Conservation (phyloP, 2,888 invertebrate genomes). For the Xestia sexstrigata region DNA sequence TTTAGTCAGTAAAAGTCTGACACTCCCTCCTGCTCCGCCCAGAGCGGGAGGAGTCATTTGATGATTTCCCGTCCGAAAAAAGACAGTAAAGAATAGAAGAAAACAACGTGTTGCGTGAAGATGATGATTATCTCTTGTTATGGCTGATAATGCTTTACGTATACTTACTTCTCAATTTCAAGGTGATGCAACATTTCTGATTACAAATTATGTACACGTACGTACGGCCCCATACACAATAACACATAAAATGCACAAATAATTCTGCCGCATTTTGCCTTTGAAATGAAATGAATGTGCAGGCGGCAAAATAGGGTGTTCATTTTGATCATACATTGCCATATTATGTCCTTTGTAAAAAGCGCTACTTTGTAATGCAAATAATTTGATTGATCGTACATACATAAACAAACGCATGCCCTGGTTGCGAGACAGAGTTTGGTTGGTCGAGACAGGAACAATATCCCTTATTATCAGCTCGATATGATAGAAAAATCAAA, state of each 20-base stretch:
- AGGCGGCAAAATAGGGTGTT: constrained; percentile 6
- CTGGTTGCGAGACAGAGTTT: not conserved
- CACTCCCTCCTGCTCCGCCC: too few relatives aligned
- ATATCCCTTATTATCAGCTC: too few relatives aligned
- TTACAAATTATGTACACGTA: not conserved
- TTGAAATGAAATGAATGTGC: constrained; percentile 31
- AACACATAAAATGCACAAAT: constrained; percentile 23
- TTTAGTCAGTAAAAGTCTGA: too few relatives aligned
- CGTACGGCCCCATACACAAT: not conserved
- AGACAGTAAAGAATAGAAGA: too few relatives aligned
- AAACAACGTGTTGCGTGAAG: too few relatives aligned
- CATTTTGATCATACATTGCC: constrained; percentile 16
- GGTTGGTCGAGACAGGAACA: not conserved
- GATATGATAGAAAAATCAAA: too few relatives aligned
- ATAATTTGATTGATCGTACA: constrained; percentile 16
- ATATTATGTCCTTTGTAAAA: constrained; percentile 25
- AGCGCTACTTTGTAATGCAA: constrained; percentile 36
- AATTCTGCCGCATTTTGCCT: constrained; percentile 2
- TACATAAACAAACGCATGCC: constrained; percentile 5
- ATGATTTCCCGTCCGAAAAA: too few relatives aligned
- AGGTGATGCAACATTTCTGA: not conserved
- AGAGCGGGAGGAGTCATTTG: too few relatives aligned
- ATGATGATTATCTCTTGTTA: too few relatives aligned
- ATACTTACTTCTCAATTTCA: not conserved
- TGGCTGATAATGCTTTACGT: not conserved